Evolutionary conservation across 2,113 vertebrate genomes (phyloP), one percentile per base, ranked within the genome.

Genomic region (Porphyrio hochstetteri): DNA sequence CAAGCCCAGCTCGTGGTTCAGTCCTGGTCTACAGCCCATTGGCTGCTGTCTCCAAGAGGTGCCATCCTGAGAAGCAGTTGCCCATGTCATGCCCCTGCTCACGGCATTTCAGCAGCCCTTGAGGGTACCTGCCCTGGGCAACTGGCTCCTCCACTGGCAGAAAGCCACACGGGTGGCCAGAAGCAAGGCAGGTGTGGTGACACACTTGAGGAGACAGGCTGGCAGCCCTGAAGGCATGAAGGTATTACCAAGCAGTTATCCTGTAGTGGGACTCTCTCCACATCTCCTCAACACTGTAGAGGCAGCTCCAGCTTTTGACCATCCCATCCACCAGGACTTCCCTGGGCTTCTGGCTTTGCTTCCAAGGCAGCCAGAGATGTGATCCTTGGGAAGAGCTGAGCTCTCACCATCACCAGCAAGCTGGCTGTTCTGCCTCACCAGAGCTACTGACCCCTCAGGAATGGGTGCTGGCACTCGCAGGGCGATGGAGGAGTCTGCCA

Each of bases 121-220:
- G 12, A 15, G 17, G 27, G 42, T 8, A 36, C 29, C 42, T 80
- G 42, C 17, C 28, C 16, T 0, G 0, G 9, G 3, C 57, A 3
- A 70, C 10, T 0, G 0, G 10, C 50, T 78, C 40, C 38, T 83
- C 29, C 5, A 0, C 17, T n/a, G 24, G 27, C 61, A 83, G 77
- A 76, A 88, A 50, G 48, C 11, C 38, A 18, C 1, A 1, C 16
- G 18, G 44, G n/a, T 56, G 35, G 16, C 20, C 65, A 5, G 7
- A 74, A 50, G 56, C 48, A 35, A 56, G 70, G 31, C 29, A 56
- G 48, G 25, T 10, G 31, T 59, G 68, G 68, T 46, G 25, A 46
- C 52, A 29, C 2, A 1, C 48, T 56, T 0, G 0, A 56, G 60
- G 23, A 72, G 42, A 33, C 2, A 0, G 19, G 15, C 1, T 56